Percentiles rank a stretch among this genome's conserved stretches.
phyloP scores from a whole-genome alignment of 2,797 vertebrate species.

The Sarcophilus harrisii region DNA sequence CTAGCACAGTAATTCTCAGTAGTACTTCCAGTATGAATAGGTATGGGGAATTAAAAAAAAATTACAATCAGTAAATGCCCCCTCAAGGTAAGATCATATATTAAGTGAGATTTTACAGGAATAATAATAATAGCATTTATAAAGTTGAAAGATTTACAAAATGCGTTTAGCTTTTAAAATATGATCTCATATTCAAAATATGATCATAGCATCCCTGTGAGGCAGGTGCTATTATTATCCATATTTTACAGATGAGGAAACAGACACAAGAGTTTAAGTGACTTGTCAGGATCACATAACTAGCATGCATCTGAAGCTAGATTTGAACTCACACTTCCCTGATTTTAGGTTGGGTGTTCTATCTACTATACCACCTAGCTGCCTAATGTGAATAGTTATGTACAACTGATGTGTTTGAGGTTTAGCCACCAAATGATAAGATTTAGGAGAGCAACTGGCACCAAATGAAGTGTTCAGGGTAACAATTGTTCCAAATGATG shows the following conservation, averaged over 20 bases:
- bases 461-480: too few relatives aligned
- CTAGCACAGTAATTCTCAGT: constrained; percentile 14
- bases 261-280: too few relatives aligned
- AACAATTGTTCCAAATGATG: too few relatives aligned
- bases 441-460: too few relatives aligned
- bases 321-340: neutral
- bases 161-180: neutral
- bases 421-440: too few relatives aligned
- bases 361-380: neutral
- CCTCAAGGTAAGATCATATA: neutral
- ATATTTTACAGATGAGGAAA: neutral
- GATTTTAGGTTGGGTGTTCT: neutral
- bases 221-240: neutral
- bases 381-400: neutral
- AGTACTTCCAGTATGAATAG: constrained; percentile 22
- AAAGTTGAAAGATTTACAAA: neutral
- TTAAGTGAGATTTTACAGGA: neutral
- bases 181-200: neutral
- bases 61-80: neutral
- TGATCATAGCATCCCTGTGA: neutral
- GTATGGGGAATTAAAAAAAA: neutral
- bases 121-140: neutral
- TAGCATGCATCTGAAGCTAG: neutral
- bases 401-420: neutral
- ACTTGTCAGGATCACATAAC: neutral